Evolutionary conservation across 2,113 vertebrate species (phyloP).

Genomic region (Madoqua kirkii): DNA sequence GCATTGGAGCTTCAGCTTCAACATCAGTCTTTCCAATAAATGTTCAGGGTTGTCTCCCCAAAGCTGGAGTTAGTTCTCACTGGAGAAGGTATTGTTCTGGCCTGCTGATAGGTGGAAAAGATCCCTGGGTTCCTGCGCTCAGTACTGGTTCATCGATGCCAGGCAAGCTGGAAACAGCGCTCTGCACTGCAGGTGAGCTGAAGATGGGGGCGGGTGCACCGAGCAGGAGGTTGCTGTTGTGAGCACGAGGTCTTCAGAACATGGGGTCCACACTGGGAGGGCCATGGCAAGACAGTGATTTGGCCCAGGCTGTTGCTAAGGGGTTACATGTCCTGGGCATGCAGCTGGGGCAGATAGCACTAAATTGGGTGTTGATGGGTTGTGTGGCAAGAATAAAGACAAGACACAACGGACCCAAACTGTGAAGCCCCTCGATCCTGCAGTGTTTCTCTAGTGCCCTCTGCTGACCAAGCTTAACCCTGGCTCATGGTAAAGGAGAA

Average conservation of each 20-base stretch:
- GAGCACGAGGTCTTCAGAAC: background rate
- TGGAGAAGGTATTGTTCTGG: background rate
- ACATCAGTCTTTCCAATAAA: background rate
- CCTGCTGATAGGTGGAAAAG: background rate
- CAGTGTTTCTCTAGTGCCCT: background rate
- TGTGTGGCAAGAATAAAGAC: background rate
- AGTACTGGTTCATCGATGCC: background rate
- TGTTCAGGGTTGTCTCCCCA: background rate
- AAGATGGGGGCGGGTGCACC: background rate
- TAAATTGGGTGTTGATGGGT: background rate
- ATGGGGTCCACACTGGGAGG: background rate
- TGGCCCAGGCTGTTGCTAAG: background rate
- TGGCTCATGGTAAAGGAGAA: background rate
- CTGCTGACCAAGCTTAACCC: background rate
- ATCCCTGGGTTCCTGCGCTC: background rate
- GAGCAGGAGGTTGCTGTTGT: background rate
- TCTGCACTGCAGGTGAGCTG: background rate
- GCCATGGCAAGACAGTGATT: background rate
- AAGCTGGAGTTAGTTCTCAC: background rate
- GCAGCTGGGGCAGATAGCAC: background rate
- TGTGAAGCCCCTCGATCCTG: background rate
- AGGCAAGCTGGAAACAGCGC: background rate
- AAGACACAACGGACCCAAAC: background rate
- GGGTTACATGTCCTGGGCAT: background rate
- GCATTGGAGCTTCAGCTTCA: background rate